Base-by-base conservation (phyloP, 2,113 vertebrate species). In the Prunella fulvescens region DNA sequence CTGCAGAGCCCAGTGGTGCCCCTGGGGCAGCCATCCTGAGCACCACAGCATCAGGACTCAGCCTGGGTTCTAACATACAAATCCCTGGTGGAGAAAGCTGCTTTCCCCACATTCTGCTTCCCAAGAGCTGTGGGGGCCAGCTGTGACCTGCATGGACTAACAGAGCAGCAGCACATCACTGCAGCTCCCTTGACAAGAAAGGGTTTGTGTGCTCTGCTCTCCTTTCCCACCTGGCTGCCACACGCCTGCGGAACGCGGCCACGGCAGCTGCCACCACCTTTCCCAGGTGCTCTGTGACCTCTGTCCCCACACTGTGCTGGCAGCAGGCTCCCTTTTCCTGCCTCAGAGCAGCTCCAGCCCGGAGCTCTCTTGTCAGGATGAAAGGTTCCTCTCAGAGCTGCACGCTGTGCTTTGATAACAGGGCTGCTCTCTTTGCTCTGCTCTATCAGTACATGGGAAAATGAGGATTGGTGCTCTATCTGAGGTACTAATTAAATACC, bases 231-330 rank as follows among this genome's bases (percentile, higher is more conserved):
- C 50, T 19, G 48, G 12, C 25, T 67, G 39, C 22, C 76, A 44
- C 54, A 35, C 1, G 5, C 40, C 56, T 18, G 26, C 0, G 0
- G n/a, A 31, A 11, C 0, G 0, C 2, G 6, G 37, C 31, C 17
- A 26, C 1, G 1, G 28, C 15, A 3, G 18, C 71, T 86, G 70
- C 28, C 64, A 50, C 1, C 1, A 8, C 9, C 2, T 40, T 65
- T 56, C 14, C 67, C 62, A 72, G 12, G 10, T 58, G 69, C n/a
- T 5, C 37, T 37, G 40, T 57, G 17, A 67, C 74, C 33, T 67
- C 48, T 74, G n/a, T 57, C 62, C 54, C 47, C 2, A 0, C 13
- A 2, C 35, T 40, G 44, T 44, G 61, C 61, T 51, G 53, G 85
- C 70, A 78, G 64, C 22, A 28, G 60, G 39, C 14, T 81, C 39